A percentile compares a stretch with the other conserved stretches of the same genome.
These are phyloP conservation scores for Labrus mixtus DNA, from an alignment of 2,113 vertebrate species.

Conservation along the genomic window DNA sequence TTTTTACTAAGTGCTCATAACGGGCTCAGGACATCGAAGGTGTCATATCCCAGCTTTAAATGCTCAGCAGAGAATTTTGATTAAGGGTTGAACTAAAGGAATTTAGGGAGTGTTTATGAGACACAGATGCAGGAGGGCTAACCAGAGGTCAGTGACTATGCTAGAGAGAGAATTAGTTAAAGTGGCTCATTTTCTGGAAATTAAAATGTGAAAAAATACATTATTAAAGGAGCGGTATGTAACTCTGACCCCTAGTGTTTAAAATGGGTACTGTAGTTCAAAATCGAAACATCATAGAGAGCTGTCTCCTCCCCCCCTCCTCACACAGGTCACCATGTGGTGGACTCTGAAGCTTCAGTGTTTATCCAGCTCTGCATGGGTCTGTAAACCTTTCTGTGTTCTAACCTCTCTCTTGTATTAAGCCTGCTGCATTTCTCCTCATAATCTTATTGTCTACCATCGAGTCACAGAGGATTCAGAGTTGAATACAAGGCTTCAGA, in stretches of 20 bases:
- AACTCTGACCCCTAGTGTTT: no score
- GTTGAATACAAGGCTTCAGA: constrained; percentile 52
- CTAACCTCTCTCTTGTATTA: no score
- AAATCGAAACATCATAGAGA: no score
- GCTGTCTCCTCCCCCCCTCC: no score
- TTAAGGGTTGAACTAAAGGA: neutral
- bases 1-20: constrained; percentile 3
- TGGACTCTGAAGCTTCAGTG: no score
- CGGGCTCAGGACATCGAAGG: neutral
- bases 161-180: neutral
- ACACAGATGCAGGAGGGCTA: neutral
- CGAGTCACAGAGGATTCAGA: constrained; percentile 27
- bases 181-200: constrained; percentile 13
- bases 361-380: no score
- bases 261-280: no score
- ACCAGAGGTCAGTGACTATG: neutral
- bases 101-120: neutral
- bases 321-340: no score
- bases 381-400: no score
- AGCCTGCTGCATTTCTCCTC: constrained; percentile 3
- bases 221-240: no score
- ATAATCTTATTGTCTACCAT: constrained; percentile 23
- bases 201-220: neutral
- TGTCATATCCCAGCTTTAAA: neutral
- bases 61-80: neutral